phyloP scores from a whole-genome alignment of 2,888 invertebrate species.

The Sabellastarte sp. region DNA sequence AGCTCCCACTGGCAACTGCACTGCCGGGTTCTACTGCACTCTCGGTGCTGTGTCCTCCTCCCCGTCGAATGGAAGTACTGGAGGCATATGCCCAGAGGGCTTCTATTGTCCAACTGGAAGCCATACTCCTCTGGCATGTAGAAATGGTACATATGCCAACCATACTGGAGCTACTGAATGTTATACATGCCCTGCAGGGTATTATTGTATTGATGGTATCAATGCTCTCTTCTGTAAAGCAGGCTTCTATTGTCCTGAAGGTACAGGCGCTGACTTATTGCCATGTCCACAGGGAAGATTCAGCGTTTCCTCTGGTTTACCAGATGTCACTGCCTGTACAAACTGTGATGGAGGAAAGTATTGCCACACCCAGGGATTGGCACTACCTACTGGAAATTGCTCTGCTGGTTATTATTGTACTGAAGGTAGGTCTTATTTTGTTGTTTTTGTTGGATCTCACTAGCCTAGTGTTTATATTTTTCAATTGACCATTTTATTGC shows the following conservation, averaged over 20 bases:
- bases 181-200: slow-evolving; percentile 50
- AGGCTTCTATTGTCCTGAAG: slow-evolving; percentile 48
- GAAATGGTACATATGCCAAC: slow-evolving; percentile 55
- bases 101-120: slow-evolving; percentile 48
- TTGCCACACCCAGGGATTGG: slow-evolving; percentile 41
- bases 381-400: slow-evolving; percentile 41
- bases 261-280: slow-evolving; percentile 50
- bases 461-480: too few relatives aligned
- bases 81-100: slow-evolving; percentile 35
- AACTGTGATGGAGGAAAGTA: slow-evolving; percentile 53
- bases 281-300: slow-evolving; percentile 54
- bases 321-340: slow-evolving; percentile 42
- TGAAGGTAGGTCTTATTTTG: slow-evolving; percentile 23
- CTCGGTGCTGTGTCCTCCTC: slow-evolving; percentile 38
- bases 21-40: slow-evolving; percentile 48
- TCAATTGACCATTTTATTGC: too few relatives aligned
- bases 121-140: slow-evolving; percentile 42
- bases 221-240: slow-evolving; percentile 46
- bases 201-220: slow-evolving; percentile 48
- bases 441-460: too few relatives aligned
- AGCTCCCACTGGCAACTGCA: slow-evolving; percentile 44
- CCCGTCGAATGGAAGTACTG: slow-evolving; percentile 46
- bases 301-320: slow-evolving; percentile 41
- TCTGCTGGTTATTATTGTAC: slow-evolving; percentile 51
- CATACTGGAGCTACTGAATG: slow-evolving; percentile 48